Evolutionary conservation across 2,113 vertebrate species (phyloP).

Genomic region (Actinemys pallida): DNA sequence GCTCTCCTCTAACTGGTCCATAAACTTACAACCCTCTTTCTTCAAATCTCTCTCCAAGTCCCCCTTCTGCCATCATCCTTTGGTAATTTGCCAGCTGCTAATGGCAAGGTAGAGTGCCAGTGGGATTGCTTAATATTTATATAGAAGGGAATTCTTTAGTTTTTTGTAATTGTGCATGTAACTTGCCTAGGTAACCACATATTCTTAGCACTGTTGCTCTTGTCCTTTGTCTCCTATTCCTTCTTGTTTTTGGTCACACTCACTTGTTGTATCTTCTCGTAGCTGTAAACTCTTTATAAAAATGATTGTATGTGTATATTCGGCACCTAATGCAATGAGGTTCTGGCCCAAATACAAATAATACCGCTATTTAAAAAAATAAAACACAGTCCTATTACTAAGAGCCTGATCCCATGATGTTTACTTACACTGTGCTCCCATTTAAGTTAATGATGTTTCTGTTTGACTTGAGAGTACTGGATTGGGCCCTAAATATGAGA

Average conservation of each 20-base stretch:
- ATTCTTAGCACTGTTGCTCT: background rate
- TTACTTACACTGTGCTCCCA: background rate
- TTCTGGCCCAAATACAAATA: background rate
- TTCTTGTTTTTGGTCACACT: background rate
- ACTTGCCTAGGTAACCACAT: background rate
- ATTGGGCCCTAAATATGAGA: background rate
- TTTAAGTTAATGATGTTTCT: background rate
- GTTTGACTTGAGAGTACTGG: background rate
- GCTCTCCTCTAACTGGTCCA: background rate
- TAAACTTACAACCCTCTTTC: slow-evolving; percentile 1
- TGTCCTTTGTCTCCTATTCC: background rate
- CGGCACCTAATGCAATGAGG: background rate
- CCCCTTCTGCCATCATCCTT: background rate
- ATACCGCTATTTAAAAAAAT: background rate
- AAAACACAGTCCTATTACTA: background rate
- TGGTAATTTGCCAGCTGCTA: background rate
- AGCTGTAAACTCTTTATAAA: background rate
- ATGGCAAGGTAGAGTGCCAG: background rate
- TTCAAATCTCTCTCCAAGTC: slow-evolving; percentile 17
- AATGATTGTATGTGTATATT: background rate
- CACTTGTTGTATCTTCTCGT: background rate
- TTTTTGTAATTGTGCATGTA: background rate
- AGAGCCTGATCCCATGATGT: background rate
- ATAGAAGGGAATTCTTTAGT: background rate
- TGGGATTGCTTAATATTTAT: background rate